phyloP scores from a whole-genome alignment of 2,113 vertebrate species.

The Stomatorhinus ivindoensis region DNA sequence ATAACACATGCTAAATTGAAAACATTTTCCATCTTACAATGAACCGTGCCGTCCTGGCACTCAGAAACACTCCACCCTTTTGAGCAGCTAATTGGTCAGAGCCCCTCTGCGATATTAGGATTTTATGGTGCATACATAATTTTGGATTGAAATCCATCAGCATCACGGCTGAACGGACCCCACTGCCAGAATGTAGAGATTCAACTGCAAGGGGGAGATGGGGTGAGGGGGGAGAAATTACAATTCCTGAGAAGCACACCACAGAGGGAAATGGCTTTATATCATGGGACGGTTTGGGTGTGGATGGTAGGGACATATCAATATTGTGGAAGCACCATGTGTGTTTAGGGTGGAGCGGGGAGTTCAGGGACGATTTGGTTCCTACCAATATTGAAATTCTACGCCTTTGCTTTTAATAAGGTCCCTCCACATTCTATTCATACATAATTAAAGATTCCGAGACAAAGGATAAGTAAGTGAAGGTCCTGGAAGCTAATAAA shows the following conservation, averaged over 20 bases:
- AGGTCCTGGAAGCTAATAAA: neutral
- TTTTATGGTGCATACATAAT: constrained; percentile 1
- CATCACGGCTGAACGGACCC: neutral
- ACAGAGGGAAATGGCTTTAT: neutral
- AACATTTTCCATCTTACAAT: neutral
- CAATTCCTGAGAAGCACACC: too few species aligned
- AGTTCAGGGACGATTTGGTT: neutral
- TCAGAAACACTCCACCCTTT: neutral
- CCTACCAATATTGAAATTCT: neutral
- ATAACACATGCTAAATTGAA: neutral
- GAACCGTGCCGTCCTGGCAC: neutral
- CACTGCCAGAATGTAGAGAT: neutral
- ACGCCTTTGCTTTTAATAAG: neutral
- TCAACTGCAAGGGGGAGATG: too few species aligned
- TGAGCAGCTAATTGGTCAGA: neutral
- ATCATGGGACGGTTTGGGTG: neutral
- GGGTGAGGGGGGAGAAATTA: neutral
- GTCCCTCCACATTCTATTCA: neutral
- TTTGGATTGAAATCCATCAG: neutral
- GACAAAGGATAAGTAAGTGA: neutral
- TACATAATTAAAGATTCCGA: neutral
- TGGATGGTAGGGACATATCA: neutral
- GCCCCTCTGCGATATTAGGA: neutral
- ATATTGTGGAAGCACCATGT: neutral
- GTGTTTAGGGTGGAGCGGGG: neutral